phyloP scores from a whole-genome alignment of 1,140 invertebrate species.

The Pseudomyrmex pallidus region DNA sequence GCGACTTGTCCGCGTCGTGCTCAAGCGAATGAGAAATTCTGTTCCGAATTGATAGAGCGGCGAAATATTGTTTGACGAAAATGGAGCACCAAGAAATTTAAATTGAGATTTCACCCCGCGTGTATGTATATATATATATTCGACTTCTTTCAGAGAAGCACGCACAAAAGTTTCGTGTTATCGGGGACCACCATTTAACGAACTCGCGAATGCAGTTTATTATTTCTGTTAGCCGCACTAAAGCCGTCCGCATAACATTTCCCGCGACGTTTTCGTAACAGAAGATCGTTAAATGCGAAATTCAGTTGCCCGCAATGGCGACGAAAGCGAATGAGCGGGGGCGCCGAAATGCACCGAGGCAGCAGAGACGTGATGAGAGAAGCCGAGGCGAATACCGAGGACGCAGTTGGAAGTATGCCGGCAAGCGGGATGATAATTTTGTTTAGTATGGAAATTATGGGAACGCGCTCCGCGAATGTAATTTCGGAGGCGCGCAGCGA shows the following conservation, averaged over 20 bases:
- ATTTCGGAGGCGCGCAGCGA: constrained; percentile 15
- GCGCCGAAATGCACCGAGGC: neutral
- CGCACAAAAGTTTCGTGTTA: neutral
- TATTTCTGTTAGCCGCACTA: neutral
- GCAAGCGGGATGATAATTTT: constrained; percentile 35
- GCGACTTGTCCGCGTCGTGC: constrained; percentile 12
- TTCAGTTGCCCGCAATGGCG: constrained; percentile 15
- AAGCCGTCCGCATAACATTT: neutral
- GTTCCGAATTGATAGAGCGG: constrained; percentile 23
- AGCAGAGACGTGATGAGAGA: neutral
- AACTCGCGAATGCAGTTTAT: neutral
- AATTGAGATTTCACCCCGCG: constrained; percentile 24
- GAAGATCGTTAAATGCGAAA: constrained; percentile 18
- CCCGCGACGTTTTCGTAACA: neutral
- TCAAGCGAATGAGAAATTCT: constrained; percentile 34
- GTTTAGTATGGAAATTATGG: constrained; percentile 50
- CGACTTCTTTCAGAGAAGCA: neutral
- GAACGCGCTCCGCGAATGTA: constrained; percentile 31
- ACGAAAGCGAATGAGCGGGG: neutral
- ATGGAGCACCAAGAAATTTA: constrained; percentile 23
- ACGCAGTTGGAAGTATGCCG: constrained; percentile 12
- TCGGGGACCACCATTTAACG: neutral
- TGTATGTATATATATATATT: neutral
- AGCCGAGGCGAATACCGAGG: neutral
- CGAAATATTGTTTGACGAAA: constrained; percentile 12